phyloP scores from a whole-genome alignment of 2,113 vertebrate genomes.

The Catharus minimus region DNA sequence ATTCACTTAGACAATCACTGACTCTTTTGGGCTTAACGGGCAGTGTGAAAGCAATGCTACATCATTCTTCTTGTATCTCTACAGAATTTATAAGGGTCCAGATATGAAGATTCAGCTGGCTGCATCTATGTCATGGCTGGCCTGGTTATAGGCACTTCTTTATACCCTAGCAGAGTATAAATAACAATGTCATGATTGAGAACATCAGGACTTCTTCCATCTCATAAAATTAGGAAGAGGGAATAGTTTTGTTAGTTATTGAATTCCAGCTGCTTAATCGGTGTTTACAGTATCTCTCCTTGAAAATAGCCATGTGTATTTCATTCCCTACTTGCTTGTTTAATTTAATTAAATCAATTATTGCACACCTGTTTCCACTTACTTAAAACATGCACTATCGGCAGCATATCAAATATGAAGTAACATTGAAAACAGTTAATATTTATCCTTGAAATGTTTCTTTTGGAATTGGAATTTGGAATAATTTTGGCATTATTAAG shows the following conservation, averaged over 20 bases:
- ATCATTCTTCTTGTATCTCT: not conserved
- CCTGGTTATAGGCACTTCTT: not conserved
- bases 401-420: slow-evolving; percentile 58
- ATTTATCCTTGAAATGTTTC: slow-evolving; percentile 9
- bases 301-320: slow-evolving; percentile 64
- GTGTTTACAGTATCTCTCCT: slow-evolving; percentile 64
- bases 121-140: not conserved
- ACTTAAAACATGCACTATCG: slow-evolving; percentile 68
- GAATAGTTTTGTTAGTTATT: slow-evolving; percentile 63
- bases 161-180: slow-evolving; percentile 2
- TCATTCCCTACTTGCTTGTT: slow-evolving; percentile 44
- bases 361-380: slow-evolving; percentile 75
- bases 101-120: not conserved
- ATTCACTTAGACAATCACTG: not conserved
- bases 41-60: not conserved
- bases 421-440: slow-evolving; percentile 53
- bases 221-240: slow-evolving; percentile 34
- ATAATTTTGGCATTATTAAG: not conserved
- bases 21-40: not conserved
- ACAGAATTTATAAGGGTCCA: not conserved
- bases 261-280: slow-evolving; percentile 71
- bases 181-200: slow-evolving; percentile 25
- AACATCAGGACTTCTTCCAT: not conserved
- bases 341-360: slow-evolving; percentile 70
- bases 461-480: not conserved